phyloP scores from a whole-genome alignment of 2,888 invertebrate species.

The Caenorhabditis becei region DNA sequence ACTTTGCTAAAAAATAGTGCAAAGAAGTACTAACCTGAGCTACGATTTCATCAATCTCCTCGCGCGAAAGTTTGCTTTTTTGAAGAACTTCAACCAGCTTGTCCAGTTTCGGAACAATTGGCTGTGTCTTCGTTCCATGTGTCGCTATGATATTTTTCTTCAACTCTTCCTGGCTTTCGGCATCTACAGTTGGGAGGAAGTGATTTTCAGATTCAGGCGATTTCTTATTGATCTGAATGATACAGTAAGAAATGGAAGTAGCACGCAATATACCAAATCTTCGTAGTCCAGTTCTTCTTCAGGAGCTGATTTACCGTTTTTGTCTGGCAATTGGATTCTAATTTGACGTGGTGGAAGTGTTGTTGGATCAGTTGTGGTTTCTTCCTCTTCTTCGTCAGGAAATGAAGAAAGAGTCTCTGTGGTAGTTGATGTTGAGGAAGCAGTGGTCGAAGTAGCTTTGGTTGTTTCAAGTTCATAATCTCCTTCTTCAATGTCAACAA shows the following conservation, averaged over 20 bases:
- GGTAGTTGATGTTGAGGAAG: constrained; percentile 19
- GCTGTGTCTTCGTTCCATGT: constrained; percentile 53
- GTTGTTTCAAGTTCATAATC: constrained; percentile 54
- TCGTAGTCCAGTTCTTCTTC: constrained; percentile 64
- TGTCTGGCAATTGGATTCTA: constrained; percentile 64
- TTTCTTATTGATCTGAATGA: constrained; percentile 42
- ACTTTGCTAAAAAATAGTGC: neutral
- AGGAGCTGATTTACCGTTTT: constrained; percentile 23
- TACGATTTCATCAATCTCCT: constrained; percentile 75
- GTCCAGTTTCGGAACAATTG: constrained; percentile 70
- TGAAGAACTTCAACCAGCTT: constrained; percentile 73
- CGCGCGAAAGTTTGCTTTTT: constrained; percentile 72
- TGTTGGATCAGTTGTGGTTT: constrained; percentile 42
- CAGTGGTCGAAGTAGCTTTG: constrained; percentile 11
- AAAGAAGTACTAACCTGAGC: constrained; percentile 64
- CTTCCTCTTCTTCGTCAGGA: constrained; percentile 37
- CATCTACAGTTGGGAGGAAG: constrained; percentile 36
- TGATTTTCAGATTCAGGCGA: neutral
- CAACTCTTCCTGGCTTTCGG: constrained; percentile 50
- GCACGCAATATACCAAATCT: constrained; percentile 55
- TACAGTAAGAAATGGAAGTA: neutral
- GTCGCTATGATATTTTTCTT: constrained; percentile 52
- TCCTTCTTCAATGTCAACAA: constrained; percentile 56
- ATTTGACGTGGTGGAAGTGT: constrained; percentile 57
- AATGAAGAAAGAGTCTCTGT: constrained; percentile 17